Percentiles rank a stretch among this genome's conserved stretches.
Evolutionary conservation across 2,888 invertebrate species (phyloP).

Genomic region (Blastobasis adustella): DNA sequence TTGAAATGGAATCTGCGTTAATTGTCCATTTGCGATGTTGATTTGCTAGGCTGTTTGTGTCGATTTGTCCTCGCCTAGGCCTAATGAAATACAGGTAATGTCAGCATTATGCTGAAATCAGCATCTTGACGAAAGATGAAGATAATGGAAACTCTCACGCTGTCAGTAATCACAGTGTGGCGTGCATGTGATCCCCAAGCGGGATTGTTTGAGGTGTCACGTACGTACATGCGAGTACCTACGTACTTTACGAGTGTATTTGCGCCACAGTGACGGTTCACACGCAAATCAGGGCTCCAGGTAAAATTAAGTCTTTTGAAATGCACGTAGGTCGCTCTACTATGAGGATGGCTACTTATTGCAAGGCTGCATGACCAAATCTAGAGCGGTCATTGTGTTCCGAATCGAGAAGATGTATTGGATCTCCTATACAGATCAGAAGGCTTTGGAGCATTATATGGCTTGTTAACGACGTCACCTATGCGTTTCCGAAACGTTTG

Average conservation of each 20-base stretch:
- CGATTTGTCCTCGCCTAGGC: background rate
- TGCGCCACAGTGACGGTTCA: constrained; percentile 11
- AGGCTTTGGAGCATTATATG: too few species aligned
- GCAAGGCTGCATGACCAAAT: background rate
- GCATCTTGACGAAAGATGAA: background rate
- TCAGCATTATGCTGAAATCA: too few species aligned
- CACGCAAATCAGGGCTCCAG: constrained; percentile 12
- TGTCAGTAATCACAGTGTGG: background rate
- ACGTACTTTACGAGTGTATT: constrained; percentile 2
- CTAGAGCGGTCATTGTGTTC: background rate
- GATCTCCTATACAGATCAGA: too few species aligned
- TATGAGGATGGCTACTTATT: background rate
- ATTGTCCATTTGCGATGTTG: background rate
- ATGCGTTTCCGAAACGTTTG: too few species aligned
- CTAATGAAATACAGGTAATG: background rate
- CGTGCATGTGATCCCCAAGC: background rate
- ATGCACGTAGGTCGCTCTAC: constrained; percentile 1
- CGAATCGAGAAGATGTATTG: background rate
- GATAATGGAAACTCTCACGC: background rate
- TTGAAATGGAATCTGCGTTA: background rate
- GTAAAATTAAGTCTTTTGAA: constrained; percentile 11
- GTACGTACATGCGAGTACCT: background rate
- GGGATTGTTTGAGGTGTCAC: constrained; percentile 2
- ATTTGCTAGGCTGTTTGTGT: background rate
- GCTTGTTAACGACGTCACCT: too few species aligned